Evolutionary conservation across 2,888 invertebrate genomes (phyloP), one percentile per base, ranked within the genome.

Genomic region (Acanthopleura granulata): DNA sequence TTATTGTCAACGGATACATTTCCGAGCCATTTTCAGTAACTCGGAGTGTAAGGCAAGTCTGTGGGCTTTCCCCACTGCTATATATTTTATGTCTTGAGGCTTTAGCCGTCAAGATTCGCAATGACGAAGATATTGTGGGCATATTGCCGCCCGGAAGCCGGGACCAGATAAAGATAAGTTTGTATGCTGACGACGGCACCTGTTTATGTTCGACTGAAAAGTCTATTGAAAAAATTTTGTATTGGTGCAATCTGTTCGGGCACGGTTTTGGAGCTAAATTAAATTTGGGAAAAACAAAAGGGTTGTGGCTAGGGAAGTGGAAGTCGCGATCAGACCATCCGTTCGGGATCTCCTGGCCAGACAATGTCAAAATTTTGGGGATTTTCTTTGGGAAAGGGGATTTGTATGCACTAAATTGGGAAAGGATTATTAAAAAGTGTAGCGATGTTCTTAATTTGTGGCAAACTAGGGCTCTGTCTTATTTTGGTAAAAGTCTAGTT

Each of bases 231-330:
- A 40, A 50, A n/a, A 6, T 73, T 27, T 50, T 73, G 12, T 69
- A 75, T 40, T 69, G 72, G 69, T 75, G 73, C n/a, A 30, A 61
- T 22, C 49, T 62, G 25, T 75, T 72, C 72, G 62, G 29, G 18
- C 62, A 62, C 25, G 71, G 74, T n/a, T 78, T 77, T 4, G 79
- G 77, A n/a, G 74, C 80, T 3, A 80, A 78, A 77, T 49, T 77
- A 0, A 78, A 79, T 75, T 72, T 76, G 62, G 51, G 50, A 25
- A 81, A 81, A 74, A 75, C 78, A 18, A 76, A 75, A 61, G 79
- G 79, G 12, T 49, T 81, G 29, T 80, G 61, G 72, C 51, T 77
- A 57, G 79, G 80, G 6, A 79, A 81, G 74, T 80, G 77, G 80
- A 78, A 79, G 73, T 72, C 71, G 57, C 29, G 80, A 18, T 76